Evolutionary conservation across 2,113 vertebrate species (phyloP), one percentile per base, ranked within the genome.

Genomic region (Nesospiza acunhae): DNA sequence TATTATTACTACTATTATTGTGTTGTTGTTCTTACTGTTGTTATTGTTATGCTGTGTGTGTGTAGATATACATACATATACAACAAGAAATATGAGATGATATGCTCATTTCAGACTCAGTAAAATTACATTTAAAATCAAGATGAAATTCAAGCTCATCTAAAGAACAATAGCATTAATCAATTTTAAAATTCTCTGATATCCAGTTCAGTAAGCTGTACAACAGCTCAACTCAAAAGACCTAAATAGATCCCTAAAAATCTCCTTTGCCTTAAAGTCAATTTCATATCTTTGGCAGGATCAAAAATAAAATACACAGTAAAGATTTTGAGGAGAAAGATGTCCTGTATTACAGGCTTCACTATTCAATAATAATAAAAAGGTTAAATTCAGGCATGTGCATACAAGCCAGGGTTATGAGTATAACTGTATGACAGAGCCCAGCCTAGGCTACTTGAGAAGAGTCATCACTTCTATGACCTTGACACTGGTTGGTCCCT

Each of bases 401-500:
- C 72, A 75, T 58, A 53, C 66, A 91, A 76, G 70, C 39, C 73
- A 85, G 85, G 75, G 20, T 93, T 95, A 91, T 91, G 69, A 81
- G 68, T 67, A 87, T 80, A 82, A 80, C 84, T 46, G 76, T 52
- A 87, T 84, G 87, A 96, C 88, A 97, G 96, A 87, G 79, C 91
- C 95, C 84, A 23, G 46, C 28, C 19, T 88, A 90, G 90, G 91
- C 84, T 94, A 97, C 96, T 96, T 88, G 90, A 84, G 96, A 97
- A 96, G 73, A 89, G 94, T 96, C 84, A 95, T 96, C 89, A 87
- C 83, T 98, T 90, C 92, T 89, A 30, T 95, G 95, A 97, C 97
- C 95, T 95, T 98, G 96, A 96, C 97, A 97, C 87, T 94, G 90
- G 97, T 96, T 96, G 87, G 96, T 97, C 91, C 93, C 93, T 94